A percentile compares a stretch with the other conserved stretches of the same genome.
These are phyloP conservation scores for Sebastes hubbsi DNA, from an alignment of 2,797 vertebrate species.

Conservation along the genomic window DNA sequence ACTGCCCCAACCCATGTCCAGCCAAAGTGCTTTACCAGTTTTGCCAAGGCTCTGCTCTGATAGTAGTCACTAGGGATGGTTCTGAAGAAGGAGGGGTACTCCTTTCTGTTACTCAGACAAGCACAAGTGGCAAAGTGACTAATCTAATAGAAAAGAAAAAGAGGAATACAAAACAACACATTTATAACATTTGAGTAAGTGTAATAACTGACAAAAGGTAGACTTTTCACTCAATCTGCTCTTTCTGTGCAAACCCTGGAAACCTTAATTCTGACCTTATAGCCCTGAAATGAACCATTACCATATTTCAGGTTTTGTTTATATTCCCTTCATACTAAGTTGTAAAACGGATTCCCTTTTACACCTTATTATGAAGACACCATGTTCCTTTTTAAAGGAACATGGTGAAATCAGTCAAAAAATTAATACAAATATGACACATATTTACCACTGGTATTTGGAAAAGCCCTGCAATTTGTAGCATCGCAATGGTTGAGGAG, in stretches of 20 bases:
- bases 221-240: background rate
- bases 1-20: slow-evolving; percentile 85
- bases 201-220: background rate
- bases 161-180: background rate
- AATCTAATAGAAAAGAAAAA: slow-evolving; percentile 58
- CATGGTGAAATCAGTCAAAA: too few relatives aligned
- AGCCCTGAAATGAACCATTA: background rate
- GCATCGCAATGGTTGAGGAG: slow-evolving; percentile 80
- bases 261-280: background rate
- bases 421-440: background rate
- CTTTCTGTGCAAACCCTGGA: background rate
- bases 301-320: too few relatives aligned
- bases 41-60: slow-evolving; percentile 81
- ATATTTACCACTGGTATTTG: slow-evolving; percentile 81
- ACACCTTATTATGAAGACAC: too few relatives aligned
- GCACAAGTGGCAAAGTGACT: slow-evolving; percentile 84
- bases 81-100: slow-evolving; percentile 82
- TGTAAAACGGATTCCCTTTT: background rate
- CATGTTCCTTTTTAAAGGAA: too few relatives aligned
- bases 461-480: slow-evolving; percentile 77
- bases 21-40: slow-evolving; percentile 80
- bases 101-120: slow-evolving; percentile 80
- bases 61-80: slow-evolving; percentile 83
- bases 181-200: background rate
- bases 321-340: background rate